phyloP scores from a whole-genome alignment of 2,797 vertebrate genomes.

The Eutrigla gurnardus region DNA sequence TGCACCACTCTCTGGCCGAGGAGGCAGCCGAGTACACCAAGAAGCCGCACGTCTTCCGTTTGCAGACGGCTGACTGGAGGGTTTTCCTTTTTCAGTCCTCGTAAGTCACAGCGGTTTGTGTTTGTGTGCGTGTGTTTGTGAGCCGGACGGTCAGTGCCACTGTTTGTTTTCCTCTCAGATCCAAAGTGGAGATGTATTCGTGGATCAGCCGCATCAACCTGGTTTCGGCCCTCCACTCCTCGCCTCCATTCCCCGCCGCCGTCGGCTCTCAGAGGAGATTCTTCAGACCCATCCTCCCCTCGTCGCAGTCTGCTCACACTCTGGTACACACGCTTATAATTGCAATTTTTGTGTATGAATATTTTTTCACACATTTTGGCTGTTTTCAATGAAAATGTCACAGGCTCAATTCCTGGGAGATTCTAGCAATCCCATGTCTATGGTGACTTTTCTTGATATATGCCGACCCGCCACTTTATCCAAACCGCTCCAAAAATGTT shows the following conservation, averaged over 20 bases:
- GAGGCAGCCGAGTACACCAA: slow-evolving; percentile 90
- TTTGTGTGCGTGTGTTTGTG: neutral
- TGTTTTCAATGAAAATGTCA: neutral
- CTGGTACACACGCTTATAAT: slow-evolving; percentile 62
- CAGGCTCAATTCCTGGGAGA: neutral
- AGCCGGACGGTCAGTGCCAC: neutral
- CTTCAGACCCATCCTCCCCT: slow-evolving; percentile 89
- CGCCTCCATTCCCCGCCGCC: slow-evolving; percentile 91
- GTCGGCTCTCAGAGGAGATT: slow-evolving; percentile 92
- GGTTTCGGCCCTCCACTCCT: slow-evolving; percentile 90
- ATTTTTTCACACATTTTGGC: neutral
- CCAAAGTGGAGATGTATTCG: slow-evolving; percentile 89
- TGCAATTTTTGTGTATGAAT: neutral
- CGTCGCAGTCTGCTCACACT: slow-evolving; percentile 77
- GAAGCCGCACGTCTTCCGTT: slow-evolving; percentile 90
- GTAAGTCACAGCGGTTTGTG: slow-evolving; percentile 69
- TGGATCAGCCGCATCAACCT: slow-evolving; percentile 95
- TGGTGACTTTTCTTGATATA: neutral
- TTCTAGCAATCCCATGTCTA: neutral
- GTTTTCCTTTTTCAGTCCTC: slow-evolving; percentile 86
- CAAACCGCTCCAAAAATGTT: neutral
- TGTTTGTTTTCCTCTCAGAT: slow-evolving; percentile 65
- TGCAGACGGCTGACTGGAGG: slow-evolving; percentile 94
- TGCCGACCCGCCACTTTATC: neutral
- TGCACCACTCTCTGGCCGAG: slow-evolving; percentile 92